Base-by-base conservation (phyloP, 92 coral and sea anemone genomes). In the Zoanthus sociatus region DNA sequence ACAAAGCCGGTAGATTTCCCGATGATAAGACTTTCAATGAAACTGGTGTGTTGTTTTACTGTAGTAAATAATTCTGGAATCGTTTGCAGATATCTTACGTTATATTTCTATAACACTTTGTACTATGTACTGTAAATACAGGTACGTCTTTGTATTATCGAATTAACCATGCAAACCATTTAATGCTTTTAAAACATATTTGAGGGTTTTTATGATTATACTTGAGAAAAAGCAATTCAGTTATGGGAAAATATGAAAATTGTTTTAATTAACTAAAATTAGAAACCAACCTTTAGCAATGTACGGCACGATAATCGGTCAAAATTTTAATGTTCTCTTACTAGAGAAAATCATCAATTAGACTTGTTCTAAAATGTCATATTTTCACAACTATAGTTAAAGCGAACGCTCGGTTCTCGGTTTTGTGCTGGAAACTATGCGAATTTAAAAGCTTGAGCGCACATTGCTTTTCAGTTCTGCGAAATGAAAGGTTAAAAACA, bases 401-500 rank as follows among this genome's bases (percentile, higher is more conserved):
- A 42, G 17, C 12, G 12, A 79, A 20, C 37, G 1, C 20, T 63
- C 4, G 16, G 44, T 0, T 14, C 1, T 61, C 51, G 20, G 42
- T 79, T 10, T 44, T 31, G 3, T 17, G 18, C 20, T 20, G 45
- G 16, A 8, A 79, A 9, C 73, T 64, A 18, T 9, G 18, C 56
- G 42, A 69, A 9, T 4, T 61, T 7, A 18, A 63, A 13, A 42
- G 42, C 73, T 33, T 13, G 7, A 14, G 9, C 11, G 31, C 58
- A 44, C 84, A 79, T 21, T 6, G 10, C 51, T 53, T n/a, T 30
- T 58, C 17, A 26, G 53, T 12, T 12, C 45, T 12, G 11, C n/a
- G 0, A 50, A 45, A 50, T 44, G 47, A 63, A 79, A 79, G 84
- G 73, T 79, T 79, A 45, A 63, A 44, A 61, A 16, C 44, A 42